Evolutionary conservation across 2,888 invertebrate species (phyloP).

Genomic region (Athalia circularis): DNA sequence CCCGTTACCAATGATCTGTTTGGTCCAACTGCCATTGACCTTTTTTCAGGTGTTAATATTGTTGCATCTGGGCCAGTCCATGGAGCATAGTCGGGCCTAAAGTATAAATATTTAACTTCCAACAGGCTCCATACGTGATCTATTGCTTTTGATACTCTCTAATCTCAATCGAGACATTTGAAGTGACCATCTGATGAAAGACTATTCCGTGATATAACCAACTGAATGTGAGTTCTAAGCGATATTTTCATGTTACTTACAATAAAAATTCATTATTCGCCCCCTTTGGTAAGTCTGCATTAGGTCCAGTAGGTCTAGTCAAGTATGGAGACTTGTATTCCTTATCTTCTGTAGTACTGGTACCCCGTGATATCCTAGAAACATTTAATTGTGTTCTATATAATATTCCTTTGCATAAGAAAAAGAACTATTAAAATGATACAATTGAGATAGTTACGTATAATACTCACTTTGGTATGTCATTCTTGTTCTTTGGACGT

Average conservation of each 20-base stretch:
- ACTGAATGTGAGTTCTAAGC: neutral
- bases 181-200: neutral
- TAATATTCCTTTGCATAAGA: constrained; percentile 13
- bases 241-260: constrained; percentile 77
- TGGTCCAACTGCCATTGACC: constrained; percentile 74
- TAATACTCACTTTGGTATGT: constrained; percentile 71
- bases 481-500: constrained; percentile 72
- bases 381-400: constrained; percentile 21
- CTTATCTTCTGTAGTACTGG: constrained; percentile 74
- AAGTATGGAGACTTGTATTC: constrained; percentile 80
- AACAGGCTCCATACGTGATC: neutral
- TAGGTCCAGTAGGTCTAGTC: constrained; percentile 80
- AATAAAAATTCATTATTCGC: constrained; percentile 85
- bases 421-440: constrained; percentile 24
- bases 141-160: no score
- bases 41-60: constrained; percentile 72
- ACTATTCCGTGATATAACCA: constrained; percentile 14
- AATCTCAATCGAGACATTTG: no score
- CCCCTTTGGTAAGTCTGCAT: constrained; percentile 84
- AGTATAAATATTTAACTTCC: constrained; percentile 52
- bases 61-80: constrained; percentile 89
- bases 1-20: constrained; percentile 74
- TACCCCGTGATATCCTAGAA: constrained; percentile 72
- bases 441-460: constrained; percentile 5
- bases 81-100: constrained; percentile 87